These are phyloP conservation scores for Periophthalmus magnuspinnatus DNA, from an alignment of 2,797 vertebrate genomes.

Conservation along the genomic window DNA sequence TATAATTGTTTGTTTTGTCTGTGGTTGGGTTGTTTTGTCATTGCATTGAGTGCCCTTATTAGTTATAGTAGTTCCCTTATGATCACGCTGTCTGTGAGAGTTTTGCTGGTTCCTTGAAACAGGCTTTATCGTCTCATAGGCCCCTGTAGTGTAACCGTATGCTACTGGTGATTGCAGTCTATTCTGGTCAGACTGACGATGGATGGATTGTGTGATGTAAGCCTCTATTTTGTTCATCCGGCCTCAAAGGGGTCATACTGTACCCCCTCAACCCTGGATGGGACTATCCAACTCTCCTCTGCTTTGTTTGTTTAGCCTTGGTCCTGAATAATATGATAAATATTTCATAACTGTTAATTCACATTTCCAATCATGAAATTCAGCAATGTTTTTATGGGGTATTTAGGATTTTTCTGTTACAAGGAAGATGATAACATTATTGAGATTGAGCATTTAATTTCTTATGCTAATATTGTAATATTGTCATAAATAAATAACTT, in stretches of 20 bases:
- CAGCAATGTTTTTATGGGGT: neutral
- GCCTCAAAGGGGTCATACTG: constrained; percentile 48
- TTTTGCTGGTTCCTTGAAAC: constrained; percentile 25
- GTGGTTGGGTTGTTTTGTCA: neutral
- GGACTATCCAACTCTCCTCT: constrained; percentile 23
- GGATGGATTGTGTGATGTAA: constrained; percentile 70
- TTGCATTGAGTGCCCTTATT: neutral
- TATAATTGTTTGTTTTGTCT: neutral
- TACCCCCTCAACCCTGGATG: constrained; percentile 47
- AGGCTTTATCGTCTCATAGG: constrained; percentile 14
- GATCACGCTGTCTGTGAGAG: neutral
- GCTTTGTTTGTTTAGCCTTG: neutral
- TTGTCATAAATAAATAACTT: neutral
- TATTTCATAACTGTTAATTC: neutral
- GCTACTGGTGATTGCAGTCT: constrained; percentile 60
- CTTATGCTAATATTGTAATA: neutral
- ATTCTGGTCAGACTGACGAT: constrained; percentile 69
- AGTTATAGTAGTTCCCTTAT: too few relatives aligned
- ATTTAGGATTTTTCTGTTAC: neutral
- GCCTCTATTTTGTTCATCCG: constrained; percentile 71
- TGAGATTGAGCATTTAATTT: neutral
- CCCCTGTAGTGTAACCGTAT: constrained; percentile 50
- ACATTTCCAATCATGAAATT: too few relatives aligned
- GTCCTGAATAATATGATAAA: neutral
- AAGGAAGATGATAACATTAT: neutral